phyloP scores from a whole-genome alignment of 37 sponge, comb jelly and placozoan species.

The Amphimedon queenslandica region DNA sequence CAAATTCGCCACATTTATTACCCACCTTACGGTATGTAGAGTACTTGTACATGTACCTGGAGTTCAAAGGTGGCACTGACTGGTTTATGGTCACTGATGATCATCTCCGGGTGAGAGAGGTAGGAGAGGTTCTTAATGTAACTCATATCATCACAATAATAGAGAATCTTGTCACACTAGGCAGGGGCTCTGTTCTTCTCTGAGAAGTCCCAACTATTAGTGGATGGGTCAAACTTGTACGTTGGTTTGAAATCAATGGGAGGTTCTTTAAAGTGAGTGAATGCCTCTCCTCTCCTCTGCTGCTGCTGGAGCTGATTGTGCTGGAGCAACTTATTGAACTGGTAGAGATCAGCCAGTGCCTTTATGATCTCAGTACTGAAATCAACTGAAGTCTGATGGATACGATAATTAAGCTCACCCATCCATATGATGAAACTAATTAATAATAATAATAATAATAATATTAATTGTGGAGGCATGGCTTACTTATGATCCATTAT shows the following conservation, averaged over 20 bases:
- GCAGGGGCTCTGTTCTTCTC: slow-evolving; percentile 88
- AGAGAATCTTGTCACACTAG: slow-evolving; percentile 88
- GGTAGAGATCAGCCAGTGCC: slow-evolving; percentile 39
- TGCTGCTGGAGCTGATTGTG: slow-evolving; percentile 60
- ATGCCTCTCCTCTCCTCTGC: slow-evolving; percentile 42
- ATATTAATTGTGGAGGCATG: neutral
- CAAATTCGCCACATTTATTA: no score
- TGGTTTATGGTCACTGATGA: slow-evolving; percentile 88
- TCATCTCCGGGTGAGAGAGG: slow-evolving; percentile 49
- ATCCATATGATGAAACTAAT: slow-evolving; percentile 84
- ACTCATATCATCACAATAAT: slow-evolving; percentile 3
- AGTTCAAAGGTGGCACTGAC: slow-evolving; percentile 76
- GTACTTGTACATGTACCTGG: slow-evolving; percentile 57
- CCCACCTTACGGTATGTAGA: no score
- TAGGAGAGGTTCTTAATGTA: slow-evolving; percentile 45
- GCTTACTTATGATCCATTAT: slow-evolving; percentile 61
- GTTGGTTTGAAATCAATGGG: slow-evolving; percentile 74
- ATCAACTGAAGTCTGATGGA: slow-evolving; percentile 17
- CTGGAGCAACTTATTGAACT: slow-evolving; percentile 35
- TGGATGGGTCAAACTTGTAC: slow-evolving; percentile 81
- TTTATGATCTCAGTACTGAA: slow-evolving; percentile 46
- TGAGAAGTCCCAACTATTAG: slow-evolving; percentile 84
- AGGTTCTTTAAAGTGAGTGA: slow-evolving; percentile 62
- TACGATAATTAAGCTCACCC: slow-evolving; percentile 91
- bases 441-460: no score